A percentile compares a stretch with the other conserved stretches of the same genome.
Evolutionary conservation across 92 coral and sea anemone species (phyloP).

Genomic region (Meandrina meandrites): DNA sequence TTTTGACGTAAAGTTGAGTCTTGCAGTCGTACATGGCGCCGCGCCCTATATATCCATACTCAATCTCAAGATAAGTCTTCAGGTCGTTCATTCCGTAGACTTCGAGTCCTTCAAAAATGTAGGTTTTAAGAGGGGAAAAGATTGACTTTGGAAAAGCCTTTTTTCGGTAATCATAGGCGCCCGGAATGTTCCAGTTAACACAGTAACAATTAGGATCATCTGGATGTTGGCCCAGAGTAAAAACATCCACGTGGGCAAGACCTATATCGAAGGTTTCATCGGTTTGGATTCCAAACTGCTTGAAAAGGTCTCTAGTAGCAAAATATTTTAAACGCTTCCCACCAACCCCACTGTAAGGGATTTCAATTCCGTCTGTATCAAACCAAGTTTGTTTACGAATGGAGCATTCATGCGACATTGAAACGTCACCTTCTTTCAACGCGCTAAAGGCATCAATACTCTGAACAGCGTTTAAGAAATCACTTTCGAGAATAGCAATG

Average conservation of each 20-base stretch:
- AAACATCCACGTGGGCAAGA: constrained; percentile 25
- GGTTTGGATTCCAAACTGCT: constrained; percentile 7
- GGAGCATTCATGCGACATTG: constrained; percentile 6
- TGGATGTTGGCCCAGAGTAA: constrained; percentile 41
- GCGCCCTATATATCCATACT: constrained; percentile 50
- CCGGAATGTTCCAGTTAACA: constrained; percentile 47
- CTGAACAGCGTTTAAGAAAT: constrained; percentile 25
- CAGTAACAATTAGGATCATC: constrained; percentile 28
- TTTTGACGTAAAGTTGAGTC: constrained; percentile 43
- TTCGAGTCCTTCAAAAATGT: constrained; percentile 41
- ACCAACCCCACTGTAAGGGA: constrained; percentile 23
- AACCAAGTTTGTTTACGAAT: neutral
- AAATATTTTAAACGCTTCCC: constrained; percentile 23
- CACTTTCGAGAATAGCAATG: constrained; percentile 39
- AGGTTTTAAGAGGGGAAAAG: constrained; percentile 18
- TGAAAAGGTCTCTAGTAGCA: constrained; percentile 21
- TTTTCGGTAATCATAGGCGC: constrained; percentile 35
- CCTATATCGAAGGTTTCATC: constrained; percentile 1
- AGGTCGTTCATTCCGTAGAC: constrained; percentile 44
- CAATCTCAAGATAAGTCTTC: constrained; percentile 37
- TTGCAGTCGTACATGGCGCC: constrained; percentile 36
- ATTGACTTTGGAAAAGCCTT: constrained; percentile 48
- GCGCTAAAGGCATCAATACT: constrained; percentile 6
- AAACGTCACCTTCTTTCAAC: constrained; percentile 6
- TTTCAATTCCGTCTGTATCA: constrained; percentile 32